Conservation (phyloP, 2,113 vertebrate species). For the Brachypteracias leptosomus region DNA sequence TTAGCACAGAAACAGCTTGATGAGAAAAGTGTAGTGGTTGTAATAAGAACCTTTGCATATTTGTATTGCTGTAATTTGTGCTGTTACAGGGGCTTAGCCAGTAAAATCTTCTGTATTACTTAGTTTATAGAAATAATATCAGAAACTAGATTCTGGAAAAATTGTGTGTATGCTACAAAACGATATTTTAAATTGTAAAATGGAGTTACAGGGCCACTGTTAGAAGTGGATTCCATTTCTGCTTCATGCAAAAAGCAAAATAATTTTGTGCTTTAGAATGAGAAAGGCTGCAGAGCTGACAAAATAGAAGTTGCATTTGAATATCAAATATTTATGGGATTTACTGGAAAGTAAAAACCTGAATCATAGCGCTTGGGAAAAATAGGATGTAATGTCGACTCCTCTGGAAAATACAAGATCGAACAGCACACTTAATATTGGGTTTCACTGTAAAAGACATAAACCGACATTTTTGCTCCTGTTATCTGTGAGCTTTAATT, state of each 20-base stretch:
- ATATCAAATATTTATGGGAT: conserved; percentile 23
- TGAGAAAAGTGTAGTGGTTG: not conserved
- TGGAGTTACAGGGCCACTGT: not conserved
- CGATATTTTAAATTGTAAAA: not conserved
- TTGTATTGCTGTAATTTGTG: not conserved
- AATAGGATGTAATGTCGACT: not conserved
- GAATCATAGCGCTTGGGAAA: not conserved
- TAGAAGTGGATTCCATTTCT: not conserved
- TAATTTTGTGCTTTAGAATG: not conserved
- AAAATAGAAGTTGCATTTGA: not conserved
- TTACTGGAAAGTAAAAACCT: not conserved
- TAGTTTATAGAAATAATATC: not conserved
- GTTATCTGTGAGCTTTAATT: conserved; percentile 4
- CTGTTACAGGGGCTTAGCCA: not conserved
- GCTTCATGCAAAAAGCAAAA: not conserved
- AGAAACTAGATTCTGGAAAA: not conserved
- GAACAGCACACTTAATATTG: not conserved
- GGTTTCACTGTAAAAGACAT: not conserved
- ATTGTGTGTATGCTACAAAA: not conserved
- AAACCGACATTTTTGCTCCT: not conserved
- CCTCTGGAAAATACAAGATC: not conserved
- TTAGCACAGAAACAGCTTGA: not conserved
- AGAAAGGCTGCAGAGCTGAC: not conserved
- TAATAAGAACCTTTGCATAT: not conserved
- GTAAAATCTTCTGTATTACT: not conserved